Evolutionary conservation across 2,888 invertebrate genomes (phyloP), one percentile per base, ranked within the genome.

Genomic region (Pardosa pseudoannulata): DNA sequence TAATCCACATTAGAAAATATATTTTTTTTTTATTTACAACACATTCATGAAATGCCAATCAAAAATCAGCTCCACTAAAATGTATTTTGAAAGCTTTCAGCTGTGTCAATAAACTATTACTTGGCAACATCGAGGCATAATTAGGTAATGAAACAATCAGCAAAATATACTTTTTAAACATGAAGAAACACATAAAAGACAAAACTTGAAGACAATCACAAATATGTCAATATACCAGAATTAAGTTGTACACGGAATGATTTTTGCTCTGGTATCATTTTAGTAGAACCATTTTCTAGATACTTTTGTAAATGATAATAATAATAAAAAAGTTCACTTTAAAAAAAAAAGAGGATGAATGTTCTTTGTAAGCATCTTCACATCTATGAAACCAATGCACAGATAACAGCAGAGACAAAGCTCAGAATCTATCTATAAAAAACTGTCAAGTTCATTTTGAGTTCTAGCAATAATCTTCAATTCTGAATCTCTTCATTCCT

Each of bases 231-330:
- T 11, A 79, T 79, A 86, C 85, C 79, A 86, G 85, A 86, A 74
- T 79, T 86, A 86, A 79, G 85, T 86, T 86, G 70, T 70, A 86
- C 74, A 86, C 73, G 85, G 85, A 86, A 86, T 86, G 85, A 86
- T 86, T 86, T 85, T 75, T 56, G 39, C 68, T 79, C 85, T 86
- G 85, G 85, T 79, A 79, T 31, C n/a, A 7, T 62, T 50, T 39
- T 39, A 64, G 67, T 79, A 79, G 1, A 56, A 56, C 23, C 56
- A 2, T 56, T 23, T 56, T 23, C 23, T 23, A 56, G 5, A 56
- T 16, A 56, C 11, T 23, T 56, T 56, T 56, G 1, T 23, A 23
- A 19, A 23, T 19, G 5, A 23, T 56, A 3, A 23, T 56, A 56
- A 56, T 56, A 23, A 56, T 23, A 56, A 56, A 6, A 23, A 67